Base-by-base conservation (phyloP, 2,888 invertebrate genomes). In the Oligia latruncula region DNA sequence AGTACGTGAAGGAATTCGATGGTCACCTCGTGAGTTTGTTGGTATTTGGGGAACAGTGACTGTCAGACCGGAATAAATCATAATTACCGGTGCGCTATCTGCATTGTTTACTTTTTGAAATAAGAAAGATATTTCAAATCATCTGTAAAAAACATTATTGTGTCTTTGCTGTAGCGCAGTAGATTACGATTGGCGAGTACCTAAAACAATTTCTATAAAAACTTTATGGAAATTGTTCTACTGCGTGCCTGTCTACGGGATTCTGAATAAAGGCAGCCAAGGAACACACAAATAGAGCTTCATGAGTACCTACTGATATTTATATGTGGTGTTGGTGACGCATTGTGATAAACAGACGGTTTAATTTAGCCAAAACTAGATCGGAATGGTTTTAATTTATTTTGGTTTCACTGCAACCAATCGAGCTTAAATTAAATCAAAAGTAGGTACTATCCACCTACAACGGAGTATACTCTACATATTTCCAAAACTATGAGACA, bases 1-100 rank as follows among this genome's bases (percentile, higher is more conserved):
- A 52, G 86, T 82, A 83, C 86, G 86, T 87, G 87, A 80, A 74
- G 88, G 88, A 87, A 90, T 90, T 78, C 87, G 77, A 83, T 81
- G 74, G 83, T 78, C 87, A 83, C 70, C 64, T 35, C 1, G 35
- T 49, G 66, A 65, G 23, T 72, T 49, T 29, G 60, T 29, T 58
- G 40, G 60, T 83, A 80, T 87, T 84, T 80, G 43, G 46, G 60
- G 73, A 65, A 71, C 71, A 67, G 29, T 60, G 55, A 11, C 23
- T 52, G 20, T 55, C 67, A 23, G 20, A 29, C 29, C 29, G 29
- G 29, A 29, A 29, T 29, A 29, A 29, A 29, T 20, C 72, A 65
- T 43, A 29, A 70, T 79, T 66, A 67, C 40, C n/a, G 15, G 46
- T 40, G n/a, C 1, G 4, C n/a, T 17, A 60, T 3, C n/a, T 43